Base-by-base conservation (phyloP, 2,113 vertebrate species). In the Zingel zingel region DNA sequence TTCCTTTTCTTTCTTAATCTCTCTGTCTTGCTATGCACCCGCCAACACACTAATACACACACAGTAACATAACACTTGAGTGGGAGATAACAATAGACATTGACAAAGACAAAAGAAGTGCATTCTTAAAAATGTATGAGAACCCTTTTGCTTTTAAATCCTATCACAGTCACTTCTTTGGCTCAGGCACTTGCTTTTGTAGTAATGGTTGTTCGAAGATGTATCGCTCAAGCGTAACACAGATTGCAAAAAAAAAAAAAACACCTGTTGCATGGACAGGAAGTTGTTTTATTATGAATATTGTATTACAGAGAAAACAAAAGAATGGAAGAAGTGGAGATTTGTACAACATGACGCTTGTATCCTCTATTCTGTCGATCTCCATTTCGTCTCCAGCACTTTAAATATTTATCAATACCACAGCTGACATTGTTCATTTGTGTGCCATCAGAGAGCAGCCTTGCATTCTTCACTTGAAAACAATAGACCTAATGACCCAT, bases 341-440 rank as follows among this genome's bases (percentile, higher is more conserved):
- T 89, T 90, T 91, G 90, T 84, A 47, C 59, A 58, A 69, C 65
- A 86, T 75, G 90, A 88, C 91, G 61, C 70, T 25, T 75, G 68
- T 65, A 73, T 58, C 54, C 73, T 57, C 74, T 63, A 36, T 80
- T 85, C 81, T 69, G 77, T 70, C 70, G 18, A 77, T 78, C 84
- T 84, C 83, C 87, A 88, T 75, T 83, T 89, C 91, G 84, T 88
- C 87, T 90, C 53, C 14, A 7, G 53, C 50, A 63, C 48, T 86
- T 95, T 85, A 94, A 96, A 95, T 93, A 95, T 96, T 94, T 86
- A 96, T 86, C 89, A 86, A 72, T 66, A 61, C 62, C 61, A 63
- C 79, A 66, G 67, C 87, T 86, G 90, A 75, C 91, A 92, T 90
- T 93, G 89, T 94, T 94, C 84, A 79, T 84, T 82, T 79, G 81